Evolutionary conservation across 1,140 invertebrate genomes (phyloP).

Genomic region (Mylabris phalerata): DNA sequence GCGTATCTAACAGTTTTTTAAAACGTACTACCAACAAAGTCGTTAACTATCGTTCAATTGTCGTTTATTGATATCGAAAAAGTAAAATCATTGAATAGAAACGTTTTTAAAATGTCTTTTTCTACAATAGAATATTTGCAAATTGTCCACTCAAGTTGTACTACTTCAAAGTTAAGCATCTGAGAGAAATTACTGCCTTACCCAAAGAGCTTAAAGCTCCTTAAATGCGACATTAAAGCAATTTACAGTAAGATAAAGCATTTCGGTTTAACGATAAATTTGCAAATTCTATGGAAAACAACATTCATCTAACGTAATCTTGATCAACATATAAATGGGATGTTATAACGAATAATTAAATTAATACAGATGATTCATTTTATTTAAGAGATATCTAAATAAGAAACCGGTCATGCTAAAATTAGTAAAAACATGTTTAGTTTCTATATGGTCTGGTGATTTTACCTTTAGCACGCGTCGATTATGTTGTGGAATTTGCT

Average conservation of each 20-base stretch:
- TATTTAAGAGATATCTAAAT: not conserved
- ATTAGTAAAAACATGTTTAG: conserved; percentile 6
- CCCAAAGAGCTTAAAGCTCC: conserved; percentile 7
- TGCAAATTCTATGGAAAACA: conserved; percentile 6
- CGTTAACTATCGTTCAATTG: too few relatives aligned
- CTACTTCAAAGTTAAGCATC: conserved; percentile 9
- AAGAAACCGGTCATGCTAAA: conserved; percentile 1
- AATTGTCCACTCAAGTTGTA: conserved; percentile 14
- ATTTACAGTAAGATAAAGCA: conserved; percentile 15
- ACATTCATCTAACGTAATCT: conserved; percentile 6
- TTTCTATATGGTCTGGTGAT: conserved; percentile 4
- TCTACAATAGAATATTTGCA: not conserved
- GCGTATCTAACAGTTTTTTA: too few relatives aligned
- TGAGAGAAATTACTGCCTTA: conserved; percentile 5
- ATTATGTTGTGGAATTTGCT: not conserved
- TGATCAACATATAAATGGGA: not conserved
- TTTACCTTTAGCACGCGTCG: conserved; percentile 1
- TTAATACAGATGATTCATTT: conserved; percentile 1
- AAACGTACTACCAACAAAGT: too few relatives aligned
- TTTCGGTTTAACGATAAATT: conserved; percentile 15
- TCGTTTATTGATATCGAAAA: too few relatives aligned
- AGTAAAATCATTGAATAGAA: too few relatives aligned
- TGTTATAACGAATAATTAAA: not conserved
- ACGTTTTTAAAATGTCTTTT: too few relatives aligned
- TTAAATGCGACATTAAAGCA: conserved; percentile 15